Base-by-base conservation (phyloP, 2,113 vertebrate species). In the Rousettus leschenaultii region DNA sequence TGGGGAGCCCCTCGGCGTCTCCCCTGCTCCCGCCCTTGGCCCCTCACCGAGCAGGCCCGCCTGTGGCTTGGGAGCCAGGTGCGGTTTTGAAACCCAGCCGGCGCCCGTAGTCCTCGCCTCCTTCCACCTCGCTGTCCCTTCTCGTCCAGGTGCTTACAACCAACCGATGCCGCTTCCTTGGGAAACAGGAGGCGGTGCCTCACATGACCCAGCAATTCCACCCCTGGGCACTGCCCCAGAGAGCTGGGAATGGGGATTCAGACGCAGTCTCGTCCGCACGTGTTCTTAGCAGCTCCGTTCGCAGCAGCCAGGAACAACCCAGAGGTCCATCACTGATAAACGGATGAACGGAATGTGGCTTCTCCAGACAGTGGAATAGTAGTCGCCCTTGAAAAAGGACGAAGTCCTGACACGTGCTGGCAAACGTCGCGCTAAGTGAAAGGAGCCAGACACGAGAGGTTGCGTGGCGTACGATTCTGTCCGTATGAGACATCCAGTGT, bases 281-380 rank as follows among this genome's bases (percentile, higher is more conserved):
- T 1, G 63, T 48, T 21, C 24, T 0, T 0, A 5, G 51, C 11
- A 1, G 6, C 1, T 0, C 4, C 0, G 1, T 6, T 43, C 40
- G 14, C n/a, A 3, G 9, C 0, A 6, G 75, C 35, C 30, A 0
- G 18, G 6, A 2, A 7, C 3, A 3, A 11, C 16, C 15, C 38
- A 0, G 30, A 1, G 0, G 24, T 19, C n/a, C 0, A 0, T 2
- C 18, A 3, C 6, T 4, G 30, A 6, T 3, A 2, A 4, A 3
- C 0, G 11, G 79, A 15, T 12, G 24, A 1, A 12, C 1, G 1
- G 43, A 38, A 13, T 0, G 2, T 3, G 10, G 4, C 21, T 38
- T 14, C 0, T 0, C 5, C 9, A 4, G 1, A 1, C 2, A 0
- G 0, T 22, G 57, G 89, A 90, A 22, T 61, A 70, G 24, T 80